A percentile compares a stretch with the other conserved stretches of the same genome.
Conservation (phyloP, 2,888 invertebrate genomes). For the Sycophila texana region DNA sequence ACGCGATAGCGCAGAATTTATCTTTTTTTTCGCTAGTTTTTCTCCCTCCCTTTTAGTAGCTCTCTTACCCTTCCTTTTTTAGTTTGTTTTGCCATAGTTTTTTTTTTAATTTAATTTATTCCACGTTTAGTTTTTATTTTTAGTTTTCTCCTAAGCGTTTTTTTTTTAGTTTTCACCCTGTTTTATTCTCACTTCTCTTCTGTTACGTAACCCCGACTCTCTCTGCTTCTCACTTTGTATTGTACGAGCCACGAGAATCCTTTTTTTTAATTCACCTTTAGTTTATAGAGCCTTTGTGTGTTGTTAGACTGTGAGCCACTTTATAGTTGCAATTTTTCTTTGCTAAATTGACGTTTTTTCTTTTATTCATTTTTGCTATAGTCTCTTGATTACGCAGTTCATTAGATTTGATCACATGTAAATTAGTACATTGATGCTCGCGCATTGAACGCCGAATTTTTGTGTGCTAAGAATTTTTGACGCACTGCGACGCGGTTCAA, state of each 20-base stretch:
- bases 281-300: not conserved
- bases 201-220: conserved; percentile 40
- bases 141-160: conserved; percentile 19
- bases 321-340: conserved; percentile 34
- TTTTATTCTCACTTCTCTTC: conserved; percentile 21
- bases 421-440: not conserved
- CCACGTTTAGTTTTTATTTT: not conserved
- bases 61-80: conserved; percentile 31
- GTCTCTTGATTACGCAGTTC: not conserved
- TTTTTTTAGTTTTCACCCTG: not conserved
- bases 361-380: not conserved
- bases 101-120: not conserved
- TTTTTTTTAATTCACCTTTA: conserved; percentile 31
- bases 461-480: conserved; percentile 1
- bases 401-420: not conserved
- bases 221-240: conserved; percentile 29
- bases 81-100: conserved; percentile 27
- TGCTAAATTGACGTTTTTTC: not conserved
- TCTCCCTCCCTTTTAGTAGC: conserved; percentile 22
- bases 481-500: conserved; percentile 19
- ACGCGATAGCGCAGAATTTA: not conserved
- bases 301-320: conserved; percentile 8
- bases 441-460: not conserved
- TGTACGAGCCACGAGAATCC: not conserved
- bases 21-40: conserved; percentile 30